phyloP scores from a whole-genome alignment of 2,113 vertebrate species.

The Dasyornis broadbenti region DNA sequence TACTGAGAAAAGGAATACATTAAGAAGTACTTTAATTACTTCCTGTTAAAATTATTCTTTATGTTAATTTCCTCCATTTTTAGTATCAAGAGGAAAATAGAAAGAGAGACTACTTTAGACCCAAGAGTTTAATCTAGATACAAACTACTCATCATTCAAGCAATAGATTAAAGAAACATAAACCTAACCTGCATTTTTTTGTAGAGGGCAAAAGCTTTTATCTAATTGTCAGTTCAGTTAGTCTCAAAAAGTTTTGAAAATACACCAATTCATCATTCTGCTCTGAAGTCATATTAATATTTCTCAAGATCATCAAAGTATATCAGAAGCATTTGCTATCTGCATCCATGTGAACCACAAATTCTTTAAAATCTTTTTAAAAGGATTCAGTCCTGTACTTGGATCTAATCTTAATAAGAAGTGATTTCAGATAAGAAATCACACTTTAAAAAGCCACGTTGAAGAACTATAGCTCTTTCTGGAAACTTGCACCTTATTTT shows the following conservation, averaged over 20 bases:
- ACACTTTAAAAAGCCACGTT: background rate
- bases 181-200: background rate
- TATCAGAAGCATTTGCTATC: background rate
- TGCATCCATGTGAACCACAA: background rate
- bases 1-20: background rate
- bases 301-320: background rate
- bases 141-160: background rate
- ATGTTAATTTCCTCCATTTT: background rate
- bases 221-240: background rate
- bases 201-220: background rate
- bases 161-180: background rate
- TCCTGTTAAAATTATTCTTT: background rate
- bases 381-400: background rate
- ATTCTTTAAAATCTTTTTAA: background rate
- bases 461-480: background rate
- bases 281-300: background rate
- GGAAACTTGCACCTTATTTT: background rate
- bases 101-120: background rate
- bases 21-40: background rate
- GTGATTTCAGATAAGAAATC: background rate
- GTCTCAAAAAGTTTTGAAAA: background rate
- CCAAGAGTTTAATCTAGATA: background rate
- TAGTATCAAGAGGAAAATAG: background rate
- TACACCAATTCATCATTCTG: background rate
- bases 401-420: background rate